Evolutionary conservation across 1,140 invertebrate genomes (phyloP).

Genomic region (Nephila pilipes): DNA sequence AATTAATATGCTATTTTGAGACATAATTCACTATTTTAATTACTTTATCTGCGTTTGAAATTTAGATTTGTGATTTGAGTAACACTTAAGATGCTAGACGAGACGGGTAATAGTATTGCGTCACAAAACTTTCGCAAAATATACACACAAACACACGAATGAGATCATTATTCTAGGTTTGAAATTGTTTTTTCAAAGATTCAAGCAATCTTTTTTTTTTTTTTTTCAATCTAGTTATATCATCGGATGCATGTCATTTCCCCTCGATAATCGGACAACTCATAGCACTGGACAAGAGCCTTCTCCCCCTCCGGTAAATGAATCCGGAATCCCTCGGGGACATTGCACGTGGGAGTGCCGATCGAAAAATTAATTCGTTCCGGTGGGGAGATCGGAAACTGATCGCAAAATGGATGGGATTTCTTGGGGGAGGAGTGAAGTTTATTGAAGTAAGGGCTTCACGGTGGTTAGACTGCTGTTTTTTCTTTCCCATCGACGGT

Average conservation of each 20-base stretch:
- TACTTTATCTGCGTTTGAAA: too few relatives aligned
- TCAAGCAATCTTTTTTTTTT: too few relatives aligned
- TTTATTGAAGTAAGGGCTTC: neutral
- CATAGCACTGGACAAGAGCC: neutral
- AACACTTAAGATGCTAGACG: too few relatives aligned
- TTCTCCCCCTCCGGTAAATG: neutral
- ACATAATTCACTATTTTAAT: too few relatives aligned
- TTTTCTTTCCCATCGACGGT: neutral
- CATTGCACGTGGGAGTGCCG: neutral
- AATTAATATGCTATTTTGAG: too few relatives aligned
- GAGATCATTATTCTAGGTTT: too few relatives aligned
- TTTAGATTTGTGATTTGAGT: too few relatives aligned
- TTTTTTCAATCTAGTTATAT: too few relatives aligned
- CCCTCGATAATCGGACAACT: neutral
- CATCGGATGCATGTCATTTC: neutral
- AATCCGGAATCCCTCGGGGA: neutral
- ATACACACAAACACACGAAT: too few relatives aligned
- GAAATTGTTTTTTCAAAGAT: too few relatives aligned
- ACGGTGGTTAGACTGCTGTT: neutral
- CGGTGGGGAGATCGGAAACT: constrained; percentile 24
- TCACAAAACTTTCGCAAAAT: too few relatives aligned
- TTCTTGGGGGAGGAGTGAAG: neutral
- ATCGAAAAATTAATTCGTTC: constrained; percentile 37
- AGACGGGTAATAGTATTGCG: too few relatives aligned
- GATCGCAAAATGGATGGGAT: constrained; percentile 24